phyloP scores from a whole-genome alignment of 2,888 invertebrate species.

The Lasioglossum villosulum region DNA sequence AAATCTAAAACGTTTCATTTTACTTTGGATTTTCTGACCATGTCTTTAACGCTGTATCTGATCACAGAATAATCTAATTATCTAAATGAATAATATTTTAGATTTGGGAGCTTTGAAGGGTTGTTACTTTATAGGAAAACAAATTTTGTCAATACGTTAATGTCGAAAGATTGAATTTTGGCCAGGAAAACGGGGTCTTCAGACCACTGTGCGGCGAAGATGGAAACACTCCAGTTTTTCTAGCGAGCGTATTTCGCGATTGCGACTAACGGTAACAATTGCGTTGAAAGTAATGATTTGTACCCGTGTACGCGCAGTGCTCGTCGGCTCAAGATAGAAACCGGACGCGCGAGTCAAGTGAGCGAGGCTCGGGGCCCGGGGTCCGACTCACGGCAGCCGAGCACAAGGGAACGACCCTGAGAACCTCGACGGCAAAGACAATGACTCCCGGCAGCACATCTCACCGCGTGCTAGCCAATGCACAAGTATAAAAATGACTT shows the following conservation, averaged over 20 bases:
- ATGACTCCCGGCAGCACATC: constrained; percentile 29
- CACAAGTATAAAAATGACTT: constrained; percentile 34
- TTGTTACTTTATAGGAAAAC: no score
- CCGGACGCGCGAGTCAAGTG: not conserved
- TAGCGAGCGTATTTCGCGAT: not conserved
- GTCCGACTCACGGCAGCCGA: not conserved
- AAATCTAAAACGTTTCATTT: no score
- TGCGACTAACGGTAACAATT: not conserved
- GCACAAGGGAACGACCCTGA: constrained; percentile 39
- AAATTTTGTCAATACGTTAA: no score
- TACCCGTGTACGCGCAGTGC: not conserved
- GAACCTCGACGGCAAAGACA: constrained; percentile 11
- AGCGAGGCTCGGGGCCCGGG: not conserved
- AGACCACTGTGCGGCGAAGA: no score
- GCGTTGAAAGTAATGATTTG: not conserved
- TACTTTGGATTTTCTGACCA: no score
- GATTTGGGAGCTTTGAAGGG: no score
- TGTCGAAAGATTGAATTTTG: no score
- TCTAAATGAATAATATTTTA: no score
- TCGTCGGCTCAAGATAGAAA: not conserved
- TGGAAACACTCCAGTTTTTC: no score
- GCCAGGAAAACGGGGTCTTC: no score
- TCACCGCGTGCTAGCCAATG: not conserved
- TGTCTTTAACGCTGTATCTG: no score
- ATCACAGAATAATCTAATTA: no score